phyloP scores from a whole-genome alignment of 2,888 invertebrate genomes.

The Bembecia ichneumoniformis region DNA sequence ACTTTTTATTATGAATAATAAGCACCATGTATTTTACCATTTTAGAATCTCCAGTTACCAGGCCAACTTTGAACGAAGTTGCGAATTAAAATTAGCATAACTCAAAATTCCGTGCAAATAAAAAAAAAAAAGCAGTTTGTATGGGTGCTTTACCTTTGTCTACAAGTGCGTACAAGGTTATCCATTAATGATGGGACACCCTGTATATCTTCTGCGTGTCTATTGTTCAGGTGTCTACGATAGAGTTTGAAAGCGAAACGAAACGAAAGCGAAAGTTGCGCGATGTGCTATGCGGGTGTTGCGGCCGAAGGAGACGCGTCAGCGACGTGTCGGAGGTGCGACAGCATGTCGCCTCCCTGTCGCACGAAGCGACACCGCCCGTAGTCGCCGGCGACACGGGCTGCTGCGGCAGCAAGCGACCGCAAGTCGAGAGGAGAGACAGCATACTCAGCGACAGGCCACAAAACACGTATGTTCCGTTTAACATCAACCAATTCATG shows the following conservation, averaged over 20 bases:
- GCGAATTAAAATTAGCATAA: no score
- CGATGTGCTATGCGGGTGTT: constrained; percentile 53
- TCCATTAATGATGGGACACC: no score
- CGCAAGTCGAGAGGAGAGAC: constrained; percentile 61
- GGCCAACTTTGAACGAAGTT: no score
- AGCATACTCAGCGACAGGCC: constrained; percentile 68
- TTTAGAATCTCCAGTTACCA: no score
- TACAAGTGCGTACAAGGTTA: no score
- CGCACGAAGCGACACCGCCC: constrained; percentile 17
- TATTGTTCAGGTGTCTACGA: constrained; percentile 34
- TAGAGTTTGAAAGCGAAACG: constrained; percentile 59
- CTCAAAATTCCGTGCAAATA: no score
- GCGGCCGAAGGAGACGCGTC: constrained; percentile 35
- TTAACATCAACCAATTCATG: no score
- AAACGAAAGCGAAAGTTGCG: constrained; percentile 60
- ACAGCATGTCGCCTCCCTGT: constrained; percentile 12
- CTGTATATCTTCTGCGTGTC: no score
- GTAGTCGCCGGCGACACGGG: constrained; percentile 37
- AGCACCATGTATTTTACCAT: no score
- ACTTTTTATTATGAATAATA: no score
- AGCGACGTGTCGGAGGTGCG: constrained; percentile 30
- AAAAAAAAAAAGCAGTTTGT: no score
- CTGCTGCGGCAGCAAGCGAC: constrained; percentile 56
- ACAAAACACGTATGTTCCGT: constrained; percentile 38
- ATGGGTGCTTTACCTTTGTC: no score